These are phyloP conservation scores for Drosophila bifasciata DNA, from an alignment of 1,140 invertebrate species.

Conservation along the genomic window DNA sequence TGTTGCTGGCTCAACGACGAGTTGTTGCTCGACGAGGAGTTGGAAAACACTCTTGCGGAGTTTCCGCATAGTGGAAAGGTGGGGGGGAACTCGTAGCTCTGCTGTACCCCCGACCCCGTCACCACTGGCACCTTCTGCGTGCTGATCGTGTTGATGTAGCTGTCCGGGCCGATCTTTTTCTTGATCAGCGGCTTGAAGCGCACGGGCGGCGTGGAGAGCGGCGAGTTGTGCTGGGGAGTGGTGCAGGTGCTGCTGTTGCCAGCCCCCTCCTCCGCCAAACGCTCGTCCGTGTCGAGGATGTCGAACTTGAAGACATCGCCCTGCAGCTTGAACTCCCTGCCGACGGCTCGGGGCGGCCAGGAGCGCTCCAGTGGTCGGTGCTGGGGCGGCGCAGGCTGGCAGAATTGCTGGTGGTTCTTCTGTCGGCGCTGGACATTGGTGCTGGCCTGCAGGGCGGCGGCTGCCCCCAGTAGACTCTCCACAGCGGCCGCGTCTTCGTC, in stretches of 20 bases:
- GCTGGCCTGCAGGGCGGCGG: slow-evolving; percentile 70
- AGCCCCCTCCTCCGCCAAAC: slow-evolving; percentile 35
- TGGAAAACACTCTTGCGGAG: background rate
- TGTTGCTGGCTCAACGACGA: too few species aligned
- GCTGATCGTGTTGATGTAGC: slow-evolving; percentile 88
- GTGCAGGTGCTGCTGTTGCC: slow-evolving; percentile 48
- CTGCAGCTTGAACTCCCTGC: slow-evolving; percentile 82
- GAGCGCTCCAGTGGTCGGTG: slow-evolving; percentile 87
- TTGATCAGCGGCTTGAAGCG: slow-evolving; percentile 86
- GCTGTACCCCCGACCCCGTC: slow-evolving; percentile 34
- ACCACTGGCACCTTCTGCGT: slow-evolving; percentile 85
- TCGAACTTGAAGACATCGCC: slow-evolving; percentile 90
- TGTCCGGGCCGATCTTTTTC: slow-evolving; percentile 88
- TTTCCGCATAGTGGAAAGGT: slow-evolving; percentile 69
- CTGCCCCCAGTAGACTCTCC: slow-evolving; percentile 71
- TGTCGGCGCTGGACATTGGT: slow-evolving; percentile 54
- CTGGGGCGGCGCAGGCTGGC: slow-evolving; percentile 69
- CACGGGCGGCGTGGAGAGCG: slow-evolving; percentile 74
- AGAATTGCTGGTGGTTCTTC: slow-evolving; percentile 76
- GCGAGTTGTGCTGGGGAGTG: slow-evolving; percentile 58
- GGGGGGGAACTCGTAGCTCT: slow-evolving; percentile 86
- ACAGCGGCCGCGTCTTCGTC: slow-evolving; percentile 77
- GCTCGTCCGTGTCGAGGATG: slow-evolving; percentile 89
- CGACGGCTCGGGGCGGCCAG: slow-evolving; percentile 85
- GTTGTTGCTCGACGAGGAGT: slow-evolving; percentile 26